Conservation (phyloP, 2,113 vertebrate species). For the Phalacrocorax aristotelis region DNA sequence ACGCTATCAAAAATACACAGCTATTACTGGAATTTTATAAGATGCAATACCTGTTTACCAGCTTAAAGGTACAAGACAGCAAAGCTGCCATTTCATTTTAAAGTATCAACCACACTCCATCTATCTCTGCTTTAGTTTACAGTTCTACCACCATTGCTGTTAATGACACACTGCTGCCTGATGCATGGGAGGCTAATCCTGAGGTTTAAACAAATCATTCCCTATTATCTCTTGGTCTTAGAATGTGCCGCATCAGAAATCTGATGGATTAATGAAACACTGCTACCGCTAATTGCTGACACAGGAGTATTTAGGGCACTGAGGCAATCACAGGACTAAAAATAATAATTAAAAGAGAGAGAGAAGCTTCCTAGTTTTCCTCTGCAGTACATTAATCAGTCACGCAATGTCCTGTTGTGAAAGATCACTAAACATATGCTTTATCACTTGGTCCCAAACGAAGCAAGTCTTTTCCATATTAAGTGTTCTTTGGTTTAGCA, state of each 20-base stretch:
- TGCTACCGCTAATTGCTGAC: constrained; percentile 88
- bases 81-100: background rate
- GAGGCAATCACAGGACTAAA: constrained; percentile 65
- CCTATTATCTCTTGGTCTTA: constrained; percentile 75
- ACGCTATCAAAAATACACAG: background rate
- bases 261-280: constrained; percentile 84
- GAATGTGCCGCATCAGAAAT: constrained; percentile 76
- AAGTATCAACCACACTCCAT: background rate
- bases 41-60: background rate
- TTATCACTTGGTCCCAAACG: background rate
- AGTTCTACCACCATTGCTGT: background rate
- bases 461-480: background rate
- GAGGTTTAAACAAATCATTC: constrained; percentile 74
- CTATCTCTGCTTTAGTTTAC: background rate
- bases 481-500: background rate
- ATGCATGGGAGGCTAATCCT: constrained; percentile 70
- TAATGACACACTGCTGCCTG: constrained; percentile 4
- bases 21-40: background rate
- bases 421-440: background rate
- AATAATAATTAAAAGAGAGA: background rate
- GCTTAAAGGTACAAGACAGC: background rate
- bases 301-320: constrained; percentile 70
- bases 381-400: constrained; percentile 62
- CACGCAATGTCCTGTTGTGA: constrained; percentile 23
- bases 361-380: constrained; percentile 50